Evolutionary conservation across 2,888 invertebrate species (phyloP).

Genomic region (Parnassius glacialis): DNA sequence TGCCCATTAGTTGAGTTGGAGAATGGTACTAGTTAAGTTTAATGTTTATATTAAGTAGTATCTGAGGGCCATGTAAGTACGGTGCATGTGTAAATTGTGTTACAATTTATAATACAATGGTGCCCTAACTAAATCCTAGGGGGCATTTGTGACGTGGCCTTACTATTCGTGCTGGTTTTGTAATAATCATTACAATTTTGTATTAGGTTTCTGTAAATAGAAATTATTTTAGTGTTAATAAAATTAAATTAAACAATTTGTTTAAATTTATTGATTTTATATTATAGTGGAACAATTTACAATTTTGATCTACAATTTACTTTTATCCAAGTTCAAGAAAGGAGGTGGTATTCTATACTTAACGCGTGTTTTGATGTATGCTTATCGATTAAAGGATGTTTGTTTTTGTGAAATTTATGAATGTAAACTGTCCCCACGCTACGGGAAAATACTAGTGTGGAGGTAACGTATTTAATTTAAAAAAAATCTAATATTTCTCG

Average conservation of each 20-base stretch:
- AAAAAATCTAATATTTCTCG: too few relatives aligned
- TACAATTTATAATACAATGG: slow-evolving; percentile 31
- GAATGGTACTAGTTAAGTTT: slow-evolving; percentile 63
- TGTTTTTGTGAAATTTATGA: too few relatives aligned
- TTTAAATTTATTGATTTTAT: not conserved
- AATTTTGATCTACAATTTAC: too few relatives aligned
- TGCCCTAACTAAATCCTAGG: slow-evolving; percentile 27
- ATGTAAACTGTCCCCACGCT: too few relatives aligned
- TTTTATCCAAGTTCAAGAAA: too few relatives aligned
- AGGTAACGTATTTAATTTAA: too few relatives aligned
- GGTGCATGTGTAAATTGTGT: slow-evolving; percentile 38
- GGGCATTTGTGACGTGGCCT: slow-evolving; percentile 18
- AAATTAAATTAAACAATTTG: slow-evolving; percentile 9
- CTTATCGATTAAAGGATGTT: too few relatives aligned
- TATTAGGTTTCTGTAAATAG: slow-evolving; percentile 29
- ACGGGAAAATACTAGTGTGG: too few relatives aligned
- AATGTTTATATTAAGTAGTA: slow-evolving; percentile 66
- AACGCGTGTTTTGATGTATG: too few relatives aligned
- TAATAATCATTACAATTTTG: slow-evolving; percentile 29
- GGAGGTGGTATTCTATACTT: too few relatives aligned
- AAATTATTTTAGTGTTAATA: slow-evolving; percentile 2
- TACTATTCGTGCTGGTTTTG: slow-evolving; percentile 8
- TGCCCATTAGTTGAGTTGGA: slow-evolving; percentile 69
- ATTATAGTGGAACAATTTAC: too few relatives aligned
- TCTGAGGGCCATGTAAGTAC: slow-evolving; percentile 29